These are phyloP conservation scores for Drosophila eohydei DNA, from an alignment of 2,888 invertebrate genomes.

Conservation along the genomic window DNA sequence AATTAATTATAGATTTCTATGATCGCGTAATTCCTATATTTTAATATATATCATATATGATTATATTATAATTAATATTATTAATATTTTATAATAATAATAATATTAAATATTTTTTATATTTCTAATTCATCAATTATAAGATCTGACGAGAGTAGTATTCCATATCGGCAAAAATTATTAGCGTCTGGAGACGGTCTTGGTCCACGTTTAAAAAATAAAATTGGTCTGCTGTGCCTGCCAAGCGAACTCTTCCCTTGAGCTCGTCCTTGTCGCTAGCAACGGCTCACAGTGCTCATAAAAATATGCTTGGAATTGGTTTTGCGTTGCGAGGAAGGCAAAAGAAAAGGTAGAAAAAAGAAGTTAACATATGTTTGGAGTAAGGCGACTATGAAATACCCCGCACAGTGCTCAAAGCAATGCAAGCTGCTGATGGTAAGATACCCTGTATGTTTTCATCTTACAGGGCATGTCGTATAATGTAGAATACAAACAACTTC, in stretches of 20 bases:
- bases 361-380: too few relatives aligned
- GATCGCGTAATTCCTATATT: too few relatives aligned
- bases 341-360: constrained; percentile 36
- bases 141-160: too few relatives aligned
- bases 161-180: constrained; percentile 52
- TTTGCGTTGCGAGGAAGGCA: constrained; percentile 50
- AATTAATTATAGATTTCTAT: too few relatives aligned
- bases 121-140: too few relatives aligned
- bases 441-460: neutral
- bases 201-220: constrained; percentile 73
- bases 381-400: constrained; percentile 7
- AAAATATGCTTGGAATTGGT: constrained; percentile 79
- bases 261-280: neutral
- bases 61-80: constrained; percentile 17
- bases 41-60: too few relatives aligned
- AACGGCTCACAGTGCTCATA: constrained; percentile 65
- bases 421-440: too few relatives aligned
- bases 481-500: constrained; percentile 39
- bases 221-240: constrained; percentile 75
- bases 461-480: constrained; percentile 27
- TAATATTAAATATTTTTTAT: too few relatives aligned
- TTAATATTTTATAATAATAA: constrained; percentile 12
- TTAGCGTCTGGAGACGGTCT: constrained; percentile 59
- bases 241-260: constrained; percentile 31
- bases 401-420: neutral